Conservation (phyloP, 2,797 vertebrate genomes). For the Margarornis squamiger region DNA sequence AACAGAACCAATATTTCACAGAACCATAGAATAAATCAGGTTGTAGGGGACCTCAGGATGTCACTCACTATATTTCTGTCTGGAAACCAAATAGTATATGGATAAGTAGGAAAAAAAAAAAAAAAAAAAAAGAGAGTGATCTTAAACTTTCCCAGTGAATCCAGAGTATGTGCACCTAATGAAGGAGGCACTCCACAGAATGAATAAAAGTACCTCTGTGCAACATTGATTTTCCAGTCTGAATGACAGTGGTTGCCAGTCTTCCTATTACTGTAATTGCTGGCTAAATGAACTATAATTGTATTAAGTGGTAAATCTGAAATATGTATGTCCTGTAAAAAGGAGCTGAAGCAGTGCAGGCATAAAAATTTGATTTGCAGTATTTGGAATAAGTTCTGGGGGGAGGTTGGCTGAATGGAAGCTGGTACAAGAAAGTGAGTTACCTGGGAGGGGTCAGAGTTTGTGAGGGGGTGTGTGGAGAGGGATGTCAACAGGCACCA, state of each 20-base stretch:
- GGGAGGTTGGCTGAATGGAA: neutral
- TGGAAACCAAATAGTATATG: neutral
- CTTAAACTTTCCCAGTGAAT: neutral
- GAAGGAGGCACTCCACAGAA: slow-evolving; percentile 20
- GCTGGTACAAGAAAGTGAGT: neutral
- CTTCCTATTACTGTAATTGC: slow-evolving; percentile 79
- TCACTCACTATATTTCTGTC: neutral
- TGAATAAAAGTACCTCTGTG: slow-evolving; percentile 45
- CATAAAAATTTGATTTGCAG: slow-evolving; percentile 62
- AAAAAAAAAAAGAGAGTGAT: neutral
- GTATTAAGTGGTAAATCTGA: slow-evolving; percentile 78
- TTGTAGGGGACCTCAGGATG: neutral
- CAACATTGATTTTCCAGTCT: slow-evolving; percentile 68
- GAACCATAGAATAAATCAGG: neutral
- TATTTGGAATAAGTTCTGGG: slow-evolving; percentile 24
- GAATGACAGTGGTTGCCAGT: slow-evolving; percentile 73
- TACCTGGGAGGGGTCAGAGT: neutral
- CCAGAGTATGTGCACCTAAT: neutral
- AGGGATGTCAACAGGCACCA: neutral
- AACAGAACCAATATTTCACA: neutral
- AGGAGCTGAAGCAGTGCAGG: slow-evolving; percentile 61
- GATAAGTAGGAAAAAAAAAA: neutral
- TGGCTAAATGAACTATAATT: slow-evolving; percentile 79
- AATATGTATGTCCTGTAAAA: slow-evolving; percentile 69
- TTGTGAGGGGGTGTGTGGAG: neutral